Evolutionary conservation across 2,888 invertebrate species (phyloP).

Genomic region (Torymus tubicola): DNA sequence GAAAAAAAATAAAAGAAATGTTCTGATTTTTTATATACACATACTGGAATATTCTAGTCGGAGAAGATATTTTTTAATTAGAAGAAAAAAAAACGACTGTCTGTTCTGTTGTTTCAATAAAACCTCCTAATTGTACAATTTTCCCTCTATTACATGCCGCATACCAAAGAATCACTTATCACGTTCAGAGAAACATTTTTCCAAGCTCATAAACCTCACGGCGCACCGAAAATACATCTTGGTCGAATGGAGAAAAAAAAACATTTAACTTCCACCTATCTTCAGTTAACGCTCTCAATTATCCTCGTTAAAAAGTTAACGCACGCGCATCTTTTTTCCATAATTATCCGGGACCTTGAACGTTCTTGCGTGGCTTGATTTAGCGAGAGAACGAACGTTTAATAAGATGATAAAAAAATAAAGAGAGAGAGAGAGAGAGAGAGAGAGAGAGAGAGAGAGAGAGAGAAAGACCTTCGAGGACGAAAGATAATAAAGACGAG

Average conservation of each 20-base stretch:
- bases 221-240: too few relatives aligned
- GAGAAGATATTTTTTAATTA: too few relatives aligned
- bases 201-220: not conserved
- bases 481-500: slow-evolving; percentile 51
- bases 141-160: not conserved
- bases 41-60: too few relatives aligned
- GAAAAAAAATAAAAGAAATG: not conserved
- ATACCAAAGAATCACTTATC: slow-evolving; percentile 1
- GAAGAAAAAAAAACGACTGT: too few relatives aligned
- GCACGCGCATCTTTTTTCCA: slow-evolving; percentile 10
- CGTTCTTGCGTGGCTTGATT: slow-evolving; percentile 23
- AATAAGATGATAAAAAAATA: slow-evolving; percentile 36
- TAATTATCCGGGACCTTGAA: slow-evolving; percentile 47
- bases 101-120: not conserved
- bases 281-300: slow-evolving; percentile 42
- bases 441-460: not conserved
- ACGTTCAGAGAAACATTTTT: slow-evolving; percentile 9
- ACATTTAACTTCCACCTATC: slow-evolving; percentile 34
- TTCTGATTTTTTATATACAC: too few relatives aligned
- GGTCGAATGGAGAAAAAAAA: slow-evolving; percentile 24
- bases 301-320: slow-evolving; percentile 46
- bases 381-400: slow-evolving; percentile 44
- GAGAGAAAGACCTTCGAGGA: slow-evolving; percentile 28
- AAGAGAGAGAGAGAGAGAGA: slow-evolving; percentile 6
- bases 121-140: not conserved